Evolutionary conservation across 2,888 invertebrate species (phyloP).

Genomic region (Tetropium fuscum): DNA sequence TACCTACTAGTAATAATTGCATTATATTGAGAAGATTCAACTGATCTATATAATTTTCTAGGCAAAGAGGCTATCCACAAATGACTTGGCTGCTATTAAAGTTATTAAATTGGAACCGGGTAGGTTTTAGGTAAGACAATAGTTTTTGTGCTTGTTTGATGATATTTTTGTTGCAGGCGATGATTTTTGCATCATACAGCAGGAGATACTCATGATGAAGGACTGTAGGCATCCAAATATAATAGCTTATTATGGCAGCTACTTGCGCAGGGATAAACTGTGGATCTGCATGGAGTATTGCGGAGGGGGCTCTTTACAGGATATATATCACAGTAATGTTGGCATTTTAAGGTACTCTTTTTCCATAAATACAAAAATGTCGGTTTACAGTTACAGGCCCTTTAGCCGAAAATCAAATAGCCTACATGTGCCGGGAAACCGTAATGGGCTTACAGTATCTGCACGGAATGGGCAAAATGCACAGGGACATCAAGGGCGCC

Average conservation of each 20-base stretch:
- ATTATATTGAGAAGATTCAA: too few species aligned
- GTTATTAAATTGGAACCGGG: conserved; percentile 98
- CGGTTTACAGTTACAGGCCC: conserved; percentile 91
- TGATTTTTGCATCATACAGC: conserved; percentile 98
- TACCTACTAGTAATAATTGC: conserved; percentile 59
- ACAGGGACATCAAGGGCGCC: conserved; percentile 95
- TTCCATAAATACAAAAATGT: background rate
- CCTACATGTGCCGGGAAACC: conserved; percentile 98
- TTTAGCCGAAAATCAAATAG: conserved; percentile 93
- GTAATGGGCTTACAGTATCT: conserved; percentile 94
- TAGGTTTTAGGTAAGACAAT: conserved; percentile 57
- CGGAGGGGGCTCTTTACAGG: conserved; percentile 98
- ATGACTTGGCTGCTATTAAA: conserved; percentile 98
- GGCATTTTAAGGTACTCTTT: background rate
- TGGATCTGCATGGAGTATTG: conserved; percentile 99
- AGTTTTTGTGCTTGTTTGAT: background rate
- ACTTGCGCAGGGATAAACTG: conserved; percentile 93
- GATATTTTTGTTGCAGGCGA: conserved; percentile 73
- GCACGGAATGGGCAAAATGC: conserved; percentile 98
- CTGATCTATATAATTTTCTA: too few species aligned
- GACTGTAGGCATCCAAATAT: conserved; percentile 98
- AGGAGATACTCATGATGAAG: conserved; percentile 99
- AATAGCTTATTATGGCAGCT: conserved; percentile 98
- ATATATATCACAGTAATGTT: conserved; percentile 91
- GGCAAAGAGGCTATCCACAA: conserved; percentile 94